Percentiles rank a stretch among this genome's conserved stretches.
Evolutionary conservation across 1,140 invertebrate genomes (phyloP).

Genomic region (Ceratosolen solmsi): DNA sequence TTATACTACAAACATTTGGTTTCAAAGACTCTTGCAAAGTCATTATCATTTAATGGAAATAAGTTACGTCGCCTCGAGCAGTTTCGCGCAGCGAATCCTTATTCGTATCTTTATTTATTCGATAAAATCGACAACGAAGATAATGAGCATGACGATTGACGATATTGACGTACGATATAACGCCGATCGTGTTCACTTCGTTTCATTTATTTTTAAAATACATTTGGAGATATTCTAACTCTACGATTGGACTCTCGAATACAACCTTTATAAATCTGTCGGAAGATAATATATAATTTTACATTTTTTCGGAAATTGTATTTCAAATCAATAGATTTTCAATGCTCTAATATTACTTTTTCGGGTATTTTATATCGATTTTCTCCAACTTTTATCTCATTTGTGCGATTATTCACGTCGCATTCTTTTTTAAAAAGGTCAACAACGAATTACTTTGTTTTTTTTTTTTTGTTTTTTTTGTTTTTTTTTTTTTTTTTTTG

Average conservation of each 20-base stretch:
- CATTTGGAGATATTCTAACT: constrained; percentile 16
- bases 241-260: constrained; percentile 56
- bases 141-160: constrained; percentile 57
- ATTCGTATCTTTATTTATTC: constrained; percentile 24
- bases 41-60: neutral
- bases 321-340: constrained; percentile 14
- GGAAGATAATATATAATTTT: constrained; percentile 24
- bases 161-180: constrained; percentile 21
- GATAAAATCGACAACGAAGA: constrained; percentile 53
- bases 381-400: constrained; percentile 14
- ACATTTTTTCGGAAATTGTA: neutral
- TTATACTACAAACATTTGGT: constrained; percentile 31
- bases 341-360: constrained; percentile 10
- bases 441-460: constrained; percentile 57
- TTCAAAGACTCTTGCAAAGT: neutral
- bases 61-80: neutral
- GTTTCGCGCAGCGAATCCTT: neutral
- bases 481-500: constrained; percentile 22
- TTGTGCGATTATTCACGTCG: constrained; percentile 40
- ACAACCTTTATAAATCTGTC: constrained; percentile 57
- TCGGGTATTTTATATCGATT: constrained; percentile 5
- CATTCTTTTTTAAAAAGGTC: constrained; percentile 45
- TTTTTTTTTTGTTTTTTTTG: too few species aligned
- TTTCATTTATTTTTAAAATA: constrained; percentile 29
- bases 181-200: constrained; percentile 3